Percentiles rank a stretch among this genome's conserved stretches.
Evolutionary conservation across 2,113 vertebrate species (phyloP).

Genomic region (Orycteropus afer): DNA sequence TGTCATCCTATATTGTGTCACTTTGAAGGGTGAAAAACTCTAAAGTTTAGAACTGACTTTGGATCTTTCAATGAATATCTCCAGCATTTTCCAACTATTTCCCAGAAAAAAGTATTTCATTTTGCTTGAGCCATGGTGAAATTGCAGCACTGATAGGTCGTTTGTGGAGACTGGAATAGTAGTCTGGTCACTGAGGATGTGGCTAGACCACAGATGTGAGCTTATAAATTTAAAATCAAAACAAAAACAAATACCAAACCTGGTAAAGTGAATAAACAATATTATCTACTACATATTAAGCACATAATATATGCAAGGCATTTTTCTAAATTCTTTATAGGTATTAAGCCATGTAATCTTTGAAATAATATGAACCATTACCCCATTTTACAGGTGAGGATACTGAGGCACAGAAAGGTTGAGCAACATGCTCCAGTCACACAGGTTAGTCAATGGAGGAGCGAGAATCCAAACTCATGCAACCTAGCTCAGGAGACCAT

Average conservation of each 20-base stretch:
- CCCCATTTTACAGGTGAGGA: not conserved
- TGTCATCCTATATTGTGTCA: conserved; percentile 68
- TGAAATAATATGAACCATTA: not conserved
- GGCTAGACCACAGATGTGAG: not conserved
- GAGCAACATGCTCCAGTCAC: not conserved
- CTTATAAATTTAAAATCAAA: conserved; percentile 34
- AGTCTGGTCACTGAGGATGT: not conserved
- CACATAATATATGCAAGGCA: not conserved
- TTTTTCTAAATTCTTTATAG: not conserved
- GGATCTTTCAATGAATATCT: not conserved
- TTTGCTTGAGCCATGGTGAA: not conserved
- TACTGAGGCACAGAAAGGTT: not conserved
- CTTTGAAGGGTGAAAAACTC: conserved; percentile 59
- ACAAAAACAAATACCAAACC: not conserved
- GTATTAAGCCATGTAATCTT: not conserved
- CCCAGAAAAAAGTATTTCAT: not conserved
- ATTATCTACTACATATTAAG: not conserved
- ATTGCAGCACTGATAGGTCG: not conserved
- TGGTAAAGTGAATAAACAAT: conserved; percentile 4
- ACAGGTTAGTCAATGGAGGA: not conserved
- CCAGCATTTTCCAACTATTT: not conserved
- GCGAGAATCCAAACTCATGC: not conserved
- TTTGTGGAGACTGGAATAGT: not conserved
- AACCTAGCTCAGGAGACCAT: not conserved
- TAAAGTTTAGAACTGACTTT: conserved; percentile 53